Evolutionary conservation across 1,140 invertebrate species (phyloP).

Genomic region (Bombus vancouverensis): DNA sequence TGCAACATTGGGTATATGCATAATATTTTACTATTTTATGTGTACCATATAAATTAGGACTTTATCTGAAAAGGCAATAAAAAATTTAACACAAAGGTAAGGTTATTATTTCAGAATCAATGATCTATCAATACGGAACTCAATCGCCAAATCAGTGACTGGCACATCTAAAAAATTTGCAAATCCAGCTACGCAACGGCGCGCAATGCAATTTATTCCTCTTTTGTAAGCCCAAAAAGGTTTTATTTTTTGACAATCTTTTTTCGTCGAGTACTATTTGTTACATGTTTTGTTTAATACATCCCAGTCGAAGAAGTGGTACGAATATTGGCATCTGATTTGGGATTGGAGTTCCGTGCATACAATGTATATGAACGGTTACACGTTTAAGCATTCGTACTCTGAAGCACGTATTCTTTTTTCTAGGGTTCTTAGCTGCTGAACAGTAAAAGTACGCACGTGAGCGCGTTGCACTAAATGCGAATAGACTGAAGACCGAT

Average conservation of each 20-base stretch:
- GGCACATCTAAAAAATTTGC: not conserved
- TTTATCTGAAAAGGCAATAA: not conserved
- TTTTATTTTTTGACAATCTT: too few relatives aligned
- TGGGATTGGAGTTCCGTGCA: not conserved
- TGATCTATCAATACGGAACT: not conserved
- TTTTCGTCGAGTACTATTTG: too few relatives aligned
- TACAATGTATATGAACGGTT: not conserved
- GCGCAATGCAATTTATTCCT: not conserved
- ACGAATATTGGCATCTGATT: constrained; percentile 15
- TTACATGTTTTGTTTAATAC: not conserved
- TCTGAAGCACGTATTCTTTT: constrained; percentile 6
- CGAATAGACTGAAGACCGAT: not conserved
- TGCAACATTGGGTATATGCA: too few relatives aligned
- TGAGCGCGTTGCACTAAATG: not conserved
- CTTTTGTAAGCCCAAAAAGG: not conserved
- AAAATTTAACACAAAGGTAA: too few relatives aligned
- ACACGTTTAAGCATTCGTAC: constrained; percentile 10
- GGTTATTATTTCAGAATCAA: not conserved
- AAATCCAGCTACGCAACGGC: not conserved
- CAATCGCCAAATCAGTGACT: not conserved
- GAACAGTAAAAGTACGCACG: constrained; percentile 52
- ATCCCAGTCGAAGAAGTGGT: not conserved
- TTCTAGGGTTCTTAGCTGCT: constrained; percentile 52
- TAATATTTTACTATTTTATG: too few relatives aligned
- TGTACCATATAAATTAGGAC: too few relatives aligned